These are phyloP conservation scores for Anableps anableps DNA, from an alignment of 2,797 vertebrate species.

Conservation along the genomic window DNA sequence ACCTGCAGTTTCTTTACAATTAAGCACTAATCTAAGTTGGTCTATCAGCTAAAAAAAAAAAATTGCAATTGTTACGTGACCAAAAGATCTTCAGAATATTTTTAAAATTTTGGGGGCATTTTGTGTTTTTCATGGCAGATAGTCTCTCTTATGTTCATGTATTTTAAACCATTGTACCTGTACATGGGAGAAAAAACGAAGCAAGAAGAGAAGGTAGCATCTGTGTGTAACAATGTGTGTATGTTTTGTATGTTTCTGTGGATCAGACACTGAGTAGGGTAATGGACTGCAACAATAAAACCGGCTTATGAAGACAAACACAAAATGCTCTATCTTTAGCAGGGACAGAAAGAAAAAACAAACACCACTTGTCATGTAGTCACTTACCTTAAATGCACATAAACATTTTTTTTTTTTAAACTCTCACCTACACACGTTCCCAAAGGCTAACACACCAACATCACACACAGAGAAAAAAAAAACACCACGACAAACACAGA, in stretches of 20 bases:
- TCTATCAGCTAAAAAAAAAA: neutral
- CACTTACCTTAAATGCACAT: constrained; percentile 49
- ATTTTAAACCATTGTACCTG: constrained; percentile 15
- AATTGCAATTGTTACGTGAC: neutral
- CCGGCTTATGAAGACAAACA: constrained; percentile 51
- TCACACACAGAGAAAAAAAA: constrained; percentile 18
- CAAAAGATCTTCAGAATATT: neutral
- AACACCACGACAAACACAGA: constrained; percentile 71
- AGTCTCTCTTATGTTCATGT: neutral
- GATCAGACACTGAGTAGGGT: constrained; percentile 45
- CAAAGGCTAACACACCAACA: constrained; percentile 60
- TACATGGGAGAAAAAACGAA: constrained; percentile 29
- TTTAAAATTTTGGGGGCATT: neutral
- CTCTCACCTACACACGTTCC: constrained; percentile 55
- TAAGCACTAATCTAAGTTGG: neutral
- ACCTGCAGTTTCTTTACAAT: neutral
- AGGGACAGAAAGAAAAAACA: constrained; percentile 49
- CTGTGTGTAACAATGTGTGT: constrained; percentile 14
- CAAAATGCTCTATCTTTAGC: constrained; percentile 32
- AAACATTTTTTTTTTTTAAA: constrained; percentile 57
- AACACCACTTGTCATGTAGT: constrained; percentile 42
- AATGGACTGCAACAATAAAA: constrained; percentile 51
- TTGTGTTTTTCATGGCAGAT: neutral
- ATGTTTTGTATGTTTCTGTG: constrained; percentile 30
- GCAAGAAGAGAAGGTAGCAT: constrained; percentile 19